Evolutionary conservation across 2,113 vertebrate species (phyloP).

Genomic region (Nycticebus coucang): DNA sequence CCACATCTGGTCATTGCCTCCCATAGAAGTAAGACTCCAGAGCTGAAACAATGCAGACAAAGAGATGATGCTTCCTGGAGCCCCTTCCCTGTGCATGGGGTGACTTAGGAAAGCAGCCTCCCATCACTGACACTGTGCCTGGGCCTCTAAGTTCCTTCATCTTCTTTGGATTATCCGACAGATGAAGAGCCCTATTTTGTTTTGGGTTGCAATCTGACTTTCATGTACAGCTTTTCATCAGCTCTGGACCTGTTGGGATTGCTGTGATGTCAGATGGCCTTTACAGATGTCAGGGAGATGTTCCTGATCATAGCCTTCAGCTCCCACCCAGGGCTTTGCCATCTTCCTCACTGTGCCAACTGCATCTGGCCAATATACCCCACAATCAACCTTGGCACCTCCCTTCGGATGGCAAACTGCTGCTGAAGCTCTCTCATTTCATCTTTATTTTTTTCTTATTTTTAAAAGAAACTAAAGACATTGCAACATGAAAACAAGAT

Average conservation of each 20-base stretch:
- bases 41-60: not conserved
- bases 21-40: not conserved
- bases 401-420: not conserved
- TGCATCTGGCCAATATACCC: not conserved
- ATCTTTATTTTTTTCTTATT: not conserved
- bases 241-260: not conserved
- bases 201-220: no score
- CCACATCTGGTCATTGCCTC: not conserved
- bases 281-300: fast-evolving
- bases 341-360: not conserved
- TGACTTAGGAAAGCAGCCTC: not conserved
- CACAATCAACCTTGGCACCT: not conserved
- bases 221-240: not conserved
- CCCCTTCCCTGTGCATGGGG: not conserved
- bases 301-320: fast-evolving
- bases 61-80: not conserved
- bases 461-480: not conserved
- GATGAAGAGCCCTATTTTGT: not conserved
- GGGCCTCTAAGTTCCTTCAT: not conserved
- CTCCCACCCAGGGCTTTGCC: not conserved
- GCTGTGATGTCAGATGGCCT: not conserved
- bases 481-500: not conserved
- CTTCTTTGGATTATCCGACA: not conserved
- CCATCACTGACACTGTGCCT: not conserved
- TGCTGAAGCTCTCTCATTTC: not conserved